Evolutionary conservation across 2,113 vertebrate genomes (phyloP).

Genomic region (Cariama cristata): DNA sequence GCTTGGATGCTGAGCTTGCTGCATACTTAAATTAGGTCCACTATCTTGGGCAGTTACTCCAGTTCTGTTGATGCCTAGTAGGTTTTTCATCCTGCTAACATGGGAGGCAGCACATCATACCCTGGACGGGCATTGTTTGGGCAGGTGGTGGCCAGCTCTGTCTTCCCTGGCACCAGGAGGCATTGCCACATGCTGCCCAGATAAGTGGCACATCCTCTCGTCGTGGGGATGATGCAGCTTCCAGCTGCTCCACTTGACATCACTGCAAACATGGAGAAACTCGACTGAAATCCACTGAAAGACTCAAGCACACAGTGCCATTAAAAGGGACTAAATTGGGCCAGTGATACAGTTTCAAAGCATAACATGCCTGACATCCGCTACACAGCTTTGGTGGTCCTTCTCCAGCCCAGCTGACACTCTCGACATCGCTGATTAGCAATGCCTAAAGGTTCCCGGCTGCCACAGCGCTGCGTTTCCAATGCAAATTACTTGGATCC

Average conservation of each 20-base stretch:
- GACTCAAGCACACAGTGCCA: background rate
- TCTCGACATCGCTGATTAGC: accelerated
- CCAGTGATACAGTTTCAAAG: background rate
- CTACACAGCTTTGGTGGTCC: accelerated
- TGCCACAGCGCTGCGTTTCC: background rate
- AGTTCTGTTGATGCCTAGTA: background rate
- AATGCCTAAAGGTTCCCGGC: background rate
- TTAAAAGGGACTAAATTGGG: background rate
- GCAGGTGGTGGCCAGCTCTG: background rate
- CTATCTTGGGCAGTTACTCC: background rate
- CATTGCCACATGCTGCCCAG: accelerated
- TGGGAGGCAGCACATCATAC: accelerated
- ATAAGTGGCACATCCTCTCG: background rate
- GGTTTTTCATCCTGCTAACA: accelerated
- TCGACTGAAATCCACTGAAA: background rate
- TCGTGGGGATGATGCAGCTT: background rate
- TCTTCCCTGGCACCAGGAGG: background rate
- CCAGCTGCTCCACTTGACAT: background rate
- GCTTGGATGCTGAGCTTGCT: background rate
- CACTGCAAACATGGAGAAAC: background rate
- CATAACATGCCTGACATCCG: accelerated
- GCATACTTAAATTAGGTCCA: accelerated
- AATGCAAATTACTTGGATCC: accelerated
- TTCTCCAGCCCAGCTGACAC: background rate
- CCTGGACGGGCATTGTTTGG: background rate